These are phyloP conservation scores for Germaria angustata DNA, from an alignment of 2,888 invertebrate species.

Conservation along the genomic window DNA sequence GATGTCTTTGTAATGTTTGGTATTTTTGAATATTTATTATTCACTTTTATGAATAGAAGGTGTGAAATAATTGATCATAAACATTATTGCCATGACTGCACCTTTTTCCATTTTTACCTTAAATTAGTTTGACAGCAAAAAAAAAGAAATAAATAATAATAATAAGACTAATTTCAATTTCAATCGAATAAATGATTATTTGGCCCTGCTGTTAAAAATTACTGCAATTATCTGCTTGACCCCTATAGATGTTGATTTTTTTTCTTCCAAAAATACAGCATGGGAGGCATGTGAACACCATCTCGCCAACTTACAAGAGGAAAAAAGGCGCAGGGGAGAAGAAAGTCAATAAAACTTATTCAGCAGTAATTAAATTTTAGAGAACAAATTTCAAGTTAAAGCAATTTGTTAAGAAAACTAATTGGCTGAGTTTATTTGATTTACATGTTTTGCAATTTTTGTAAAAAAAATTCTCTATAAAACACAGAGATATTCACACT, in stretches of 20 bases:
- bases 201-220: not conserved
- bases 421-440: no score
- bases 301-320: not conserved
- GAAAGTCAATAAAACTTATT: not conserved
- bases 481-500: no score
- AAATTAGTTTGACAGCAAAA: not conserved
- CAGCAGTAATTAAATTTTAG: not conserved
- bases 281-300: slow-evolving; percentile 36
- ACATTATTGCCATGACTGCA: slow-evolving; percentile 53
- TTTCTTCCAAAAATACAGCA: not conserved
- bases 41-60: slow-evolving; percentile 11
- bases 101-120: slow-evolving; percentile 22
- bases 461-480: no score
- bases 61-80: slow-evolving; percentile 57
- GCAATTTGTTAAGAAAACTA: no score
- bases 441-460: no score
- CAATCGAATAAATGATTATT: slow-evolving; percentile 33
- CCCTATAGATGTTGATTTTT: not conserved
- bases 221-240: slow-evolving; percentile 35
- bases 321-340: not conserved
- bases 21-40: slow-evolving; percentile 23
- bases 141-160: not conserved
- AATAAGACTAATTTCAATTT: slow-evolving; percentile 25
- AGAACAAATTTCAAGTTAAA: not conserved
- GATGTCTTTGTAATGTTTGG: not conserved